These are phyloP conservation scores for Notamacropus eugenii DNA, from an alignment of 2,797 vertebrate species.

Conservation along the genomic window DNA sequence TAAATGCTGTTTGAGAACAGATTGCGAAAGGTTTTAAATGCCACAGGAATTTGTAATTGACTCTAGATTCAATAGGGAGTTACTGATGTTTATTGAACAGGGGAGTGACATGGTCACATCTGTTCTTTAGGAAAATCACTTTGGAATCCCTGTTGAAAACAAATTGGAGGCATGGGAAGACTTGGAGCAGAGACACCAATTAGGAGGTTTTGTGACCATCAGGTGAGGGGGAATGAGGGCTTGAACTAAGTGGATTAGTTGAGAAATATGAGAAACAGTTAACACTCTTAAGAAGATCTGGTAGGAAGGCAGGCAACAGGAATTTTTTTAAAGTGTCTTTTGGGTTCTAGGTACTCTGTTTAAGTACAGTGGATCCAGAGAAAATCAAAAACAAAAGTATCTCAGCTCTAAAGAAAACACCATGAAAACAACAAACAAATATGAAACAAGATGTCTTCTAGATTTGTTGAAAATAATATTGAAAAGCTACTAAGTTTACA, in stretches of 20 bases:
- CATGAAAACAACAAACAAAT: not conserved
- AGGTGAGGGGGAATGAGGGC: not conserved
- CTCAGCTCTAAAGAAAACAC: not conserved
- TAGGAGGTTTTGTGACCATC: not conserved
- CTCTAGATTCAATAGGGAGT: not conserved
- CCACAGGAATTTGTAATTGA: not conserved
- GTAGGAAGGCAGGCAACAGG: not conserved
- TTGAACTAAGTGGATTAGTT: not conserved
- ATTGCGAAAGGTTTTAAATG: not conserved
- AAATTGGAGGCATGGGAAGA: not conserved
- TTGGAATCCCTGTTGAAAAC: not conserved
- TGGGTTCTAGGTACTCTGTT: not conserved
- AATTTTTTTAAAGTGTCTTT: not conserved
- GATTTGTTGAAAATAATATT: not conserved
- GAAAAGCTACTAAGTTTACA: not conserved
- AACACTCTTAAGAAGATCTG: not conserved
- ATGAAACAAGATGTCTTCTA: not conserved
- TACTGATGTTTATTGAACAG: not conserved
- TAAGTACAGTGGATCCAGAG: not conserved
- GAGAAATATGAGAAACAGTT: no score
- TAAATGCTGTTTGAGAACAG: not conserved
- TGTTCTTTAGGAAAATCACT: not conserved
- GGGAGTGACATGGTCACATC: not conserved
- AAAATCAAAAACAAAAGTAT: not conserved
- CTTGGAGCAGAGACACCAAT: not conserved